Percentiles rank a stretch among this genome's conserved stretches.
Conservation (phyloP, 1,140 invertebrate genomes). For the Drosophila tani region DNA sequence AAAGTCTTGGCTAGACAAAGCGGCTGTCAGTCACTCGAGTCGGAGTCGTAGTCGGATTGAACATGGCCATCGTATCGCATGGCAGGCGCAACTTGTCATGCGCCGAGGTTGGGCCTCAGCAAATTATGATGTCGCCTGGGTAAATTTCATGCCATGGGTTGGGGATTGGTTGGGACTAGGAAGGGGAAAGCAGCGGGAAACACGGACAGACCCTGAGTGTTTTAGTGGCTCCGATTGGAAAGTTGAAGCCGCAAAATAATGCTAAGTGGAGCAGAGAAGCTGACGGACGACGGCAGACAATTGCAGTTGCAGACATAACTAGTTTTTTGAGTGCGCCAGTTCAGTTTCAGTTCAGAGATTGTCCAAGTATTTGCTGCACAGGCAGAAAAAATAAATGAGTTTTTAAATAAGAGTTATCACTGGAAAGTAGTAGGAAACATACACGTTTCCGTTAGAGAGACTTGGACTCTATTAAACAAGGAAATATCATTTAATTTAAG, state of each 20-base stretch:
- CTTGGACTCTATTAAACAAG: too few relatives aligned
- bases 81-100: slow-evolving; percentile 43
- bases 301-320: slow-evolving; percentile 49
- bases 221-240: slow-evolving; percentile 59
- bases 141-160: slow-evolving; percentile 11
- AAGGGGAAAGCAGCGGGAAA: neutral
- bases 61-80: slow-evolving; percentile 38
- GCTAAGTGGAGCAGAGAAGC: slow-evolving; percentile 46
- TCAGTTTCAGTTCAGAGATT: slow-evolving; percentile 7
- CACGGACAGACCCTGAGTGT: slow-evolving; percentile 32
- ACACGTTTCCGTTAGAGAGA: too few relatives aligned
- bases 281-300: slow-evolving; percentile 37
- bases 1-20: slow-evolving; percentile 47
- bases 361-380: slow-evolving; percentile 11
- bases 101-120: slow-evolving; percentile 52
- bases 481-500: too few relatives aligned
- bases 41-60: slow-evolving; percentile 24
- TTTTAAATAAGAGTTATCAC: neutral
- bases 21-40: slow-evolving; percentile 46
- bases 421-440: too few relatives aligned
- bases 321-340: slow-evolving; percentile 29
- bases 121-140: slow-evolving; percentile 54
- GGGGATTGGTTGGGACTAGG: too few relatives aligned
- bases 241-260: slow-evolving; percentile 45
- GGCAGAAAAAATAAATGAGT: neutral